These are phyloP conservation scores for Syndactyla subalaris DNA, from an alignment of 2,797 vertebrate species.

Conservation along the genomic window DNA sequence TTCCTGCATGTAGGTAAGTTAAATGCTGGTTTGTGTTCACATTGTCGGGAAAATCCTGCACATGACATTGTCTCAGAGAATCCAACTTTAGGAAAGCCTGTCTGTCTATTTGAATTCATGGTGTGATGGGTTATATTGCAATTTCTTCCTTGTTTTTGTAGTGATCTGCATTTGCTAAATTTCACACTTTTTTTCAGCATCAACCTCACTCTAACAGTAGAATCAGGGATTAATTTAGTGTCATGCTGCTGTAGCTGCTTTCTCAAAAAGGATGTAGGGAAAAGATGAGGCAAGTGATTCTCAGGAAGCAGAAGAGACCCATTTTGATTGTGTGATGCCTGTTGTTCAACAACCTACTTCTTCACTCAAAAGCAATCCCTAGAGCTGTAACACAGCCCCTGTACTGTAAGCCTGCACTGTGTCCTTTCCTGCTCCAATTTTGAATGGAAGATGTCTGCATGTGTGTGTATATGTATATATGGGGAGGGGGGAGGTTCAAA, in stretches of 20 bases:
- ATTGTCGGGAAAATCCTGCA: background rate
- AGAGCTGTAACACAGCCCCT: background rate
- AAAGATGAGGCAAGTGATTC: background rate
- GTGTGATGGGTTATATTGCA: background rate
- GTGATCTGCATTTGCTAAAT: background rate
- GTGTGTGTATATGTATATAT: accelerated
- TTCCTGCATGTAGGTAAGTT: slow-evolving; percentile 77
- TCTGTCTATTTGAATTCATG: accelerated
- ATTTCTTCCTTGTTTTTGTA: background rate
- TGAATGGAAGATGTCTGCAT: background rate
- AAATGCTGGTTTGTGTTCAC: background rate
- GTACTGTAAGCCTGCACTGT: background rate
- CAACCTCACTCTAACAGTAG: background rate
- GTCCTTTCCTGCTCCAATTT: background rate
- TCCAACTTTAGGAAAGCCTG: background rate
- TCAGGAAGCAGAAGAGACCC: background rate
- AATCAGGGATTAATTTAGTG: background rate
- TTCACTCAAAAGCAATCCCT: background rate
- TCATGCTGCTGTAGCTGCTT: background rate
- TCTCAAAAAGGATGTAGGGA: background rate
- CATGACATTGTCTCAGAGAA: background rate
- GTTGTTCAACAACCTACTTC: background rate
- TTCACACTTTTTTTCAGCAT: background rate
- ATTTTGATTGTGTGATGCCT: background rate
- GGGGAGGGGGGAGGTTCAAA: background rate